Conservation (phyloP, 1,140 invertebrate genomes). For the Papilio machaon region DNA sequence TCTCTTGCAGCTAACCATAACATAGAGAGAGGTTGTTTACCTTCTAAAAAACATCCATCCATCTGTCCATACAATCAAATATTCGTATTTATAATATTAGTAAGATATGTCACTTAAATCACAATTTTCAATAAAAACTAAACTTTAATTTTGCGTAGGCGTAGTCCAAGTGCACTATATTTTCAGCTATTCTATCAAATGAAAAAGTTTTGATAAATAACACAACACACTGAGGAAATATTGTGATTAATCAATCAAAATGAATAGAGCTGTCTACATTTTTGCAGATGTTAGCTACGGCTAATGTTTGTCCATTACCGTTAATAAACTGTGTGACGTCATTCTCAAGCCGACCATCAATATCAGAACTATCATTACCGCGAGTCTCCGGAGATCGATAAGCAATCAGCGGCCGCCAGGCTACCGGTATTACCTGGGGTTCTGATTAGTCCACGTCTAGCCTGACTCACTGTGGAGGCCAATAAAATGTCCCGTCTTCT, state of each 20-base stretch:
- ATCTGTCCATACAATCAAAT: too few relatives aligned
- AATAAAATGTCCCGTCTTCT: conserved; percentile 38
- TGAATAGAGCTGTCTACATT: not conserved
- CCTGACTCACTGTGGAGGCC: conserved; percentile 38
- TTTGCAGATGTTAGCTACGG: not conserved
- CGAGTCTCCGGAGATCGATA: conserved; percentile 47
- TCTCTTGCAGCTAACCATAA: too few relatives aligned
- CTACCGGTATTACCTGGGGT: conserved; percentile 46
- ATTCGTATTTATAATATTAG: too few relatives aligned
- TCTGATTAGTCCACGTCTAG: conserved; percentile 51
- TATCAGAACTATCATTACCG: conserved; percentile 41
- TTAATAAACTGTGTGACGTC: not conserved
- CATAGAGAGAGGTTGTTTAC: too few relatives aligned
- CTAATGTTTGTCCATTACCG: not conserved
- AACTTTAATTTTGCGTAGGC: not conserved
- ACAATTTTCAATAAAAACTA: too few relatives aligned
- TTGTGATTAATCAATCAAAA: not conserved
- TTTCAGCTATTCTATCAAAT: not conserved
- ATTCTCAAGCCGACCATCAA: conserved; percentile 32
- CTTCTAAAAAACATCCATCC: too few relatives aligned
- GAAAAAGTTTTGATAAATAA: not conserved
- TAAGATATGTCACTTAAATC: too few relatives aligned
- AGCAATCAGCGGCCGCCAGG: conserved; percentile 48
- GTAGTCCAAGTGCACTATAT: not conserved
- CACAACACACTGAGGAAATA: not conserved